Evolutionary conservation across 2,113 vertebrate species (phyloP).

Genomic region (Mixornis gularis): DNA sequence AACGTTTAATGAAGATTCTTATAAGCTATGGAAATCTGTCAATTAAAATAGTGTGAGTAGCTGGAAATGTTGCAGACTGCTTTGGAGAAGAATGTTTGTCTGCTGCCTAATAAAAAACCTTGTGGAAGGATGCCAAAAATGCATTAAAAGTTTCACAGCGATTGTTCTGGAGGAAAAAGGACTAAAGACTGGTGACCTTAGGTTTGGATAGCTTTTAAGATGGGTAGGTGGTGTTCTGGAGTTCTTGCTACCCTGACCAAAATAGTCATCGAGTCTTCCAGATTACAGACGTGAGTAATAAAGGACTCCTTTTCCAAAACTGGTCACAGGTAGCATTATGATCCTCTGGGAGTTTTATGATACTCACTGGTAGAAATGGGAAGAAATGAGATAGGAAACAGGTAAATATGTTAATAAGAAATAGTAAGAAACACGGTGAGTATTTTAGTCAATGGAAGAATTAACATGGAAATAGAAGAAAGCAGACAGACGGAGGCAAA

Average conservation of each 20-base stretch:
- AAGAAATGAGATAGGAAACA: background rate
- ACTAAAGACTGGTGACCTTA: background rate
- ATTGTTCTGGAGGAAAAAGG: background rate
- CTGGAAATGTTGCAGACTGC: background rate
- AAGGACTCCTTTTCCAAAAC: background rate
- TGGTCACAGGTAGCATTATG: background rate
- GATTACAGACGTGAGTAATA: background rate
- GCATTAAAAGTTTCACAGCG: background rate
- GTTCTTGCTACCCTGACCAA: background rate
- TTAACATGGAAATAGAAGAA: background rate
- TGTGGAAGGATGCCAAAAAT: background rate
- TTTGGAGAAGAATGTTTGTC: background rate
- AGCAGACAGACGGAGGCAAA: background rate
- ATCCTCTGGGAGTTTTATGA: background rate
- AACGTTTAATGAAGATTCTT: background rate
- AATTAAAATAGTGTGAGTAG: background rate
- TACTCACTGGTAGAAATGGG: background rate
- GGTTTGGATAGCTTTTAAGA: background rate
- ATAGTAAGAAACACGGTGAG: background rate
- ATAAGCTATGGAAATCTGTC: background rate
- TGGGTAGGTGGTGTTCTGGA: background rate
- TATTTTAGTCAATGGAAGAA: background rate
- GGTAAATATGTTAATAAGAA: background rate
- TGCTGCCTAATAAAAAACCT: background rate
- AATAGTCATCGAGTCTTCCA: background rate